Conservation (phyloP, 2,797 vertebrate genomes). For the Nyctibius grandis region DNA sequence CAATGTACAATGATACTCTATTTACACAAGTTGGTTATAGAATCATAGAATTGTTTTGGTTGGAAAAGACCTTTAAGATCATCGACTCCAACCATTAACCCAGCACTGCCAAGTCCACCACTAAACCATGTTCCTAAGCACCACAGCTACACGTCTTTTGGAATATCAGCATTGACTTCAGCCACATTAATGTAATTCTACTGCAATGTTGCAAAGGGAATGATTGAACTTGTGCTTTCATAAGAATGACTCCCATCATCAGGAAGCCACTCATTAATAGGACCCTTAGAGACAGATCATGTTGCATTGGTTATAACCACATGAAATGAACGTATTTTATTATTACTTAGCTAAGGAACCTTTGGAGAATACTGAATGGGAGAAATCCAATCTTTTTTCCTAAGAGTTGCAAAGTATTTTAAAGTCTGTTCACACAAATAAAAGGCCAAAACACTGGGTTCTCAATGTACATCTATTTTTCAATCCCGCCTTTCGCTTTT, state of each 20-base stretch:
- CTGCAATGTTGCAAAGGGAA: fast-evolving
- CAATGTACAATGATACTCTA: not conserved
- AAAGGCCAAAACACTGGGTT: not conserved
- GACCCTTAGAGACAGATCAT: not conserved
- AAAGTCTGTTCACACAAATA: not conserved
- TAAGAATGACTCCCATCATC: not conserved
- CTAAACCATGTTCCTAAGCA: too few species aligned
- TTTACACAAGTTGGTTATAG: not conserved
- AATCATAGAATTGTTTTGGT: too few species aligned
- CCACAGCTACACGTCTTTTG: too few species aligned
- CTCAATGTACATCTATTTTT: not conserved
- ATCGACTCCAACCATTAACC: too few species aligned
- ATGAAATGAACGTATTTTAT: not conserved
- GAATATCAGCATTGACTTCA: not conserved
- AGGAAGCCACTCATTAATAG: not conserved
- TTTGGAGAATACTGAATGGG: not conserved
- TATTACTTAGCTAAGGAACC: not conserved
- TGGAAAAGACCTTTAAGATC: too few species aligned
- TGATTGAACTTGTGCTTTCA: not conserved
- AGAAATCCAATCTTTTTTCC: not conserved
- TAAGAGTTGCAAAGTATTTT: not conserved
- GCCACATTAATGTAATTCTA: not conserved
- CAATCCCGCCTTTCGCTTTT: not conserved
- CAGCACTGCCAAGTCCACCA: too few species aligned
- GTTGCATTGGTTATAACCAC: not conserved